phyloP scores from a whole-genome alignment of 2,113 vertebrate species.

The Gnathonemus longibarbis region DNA sequence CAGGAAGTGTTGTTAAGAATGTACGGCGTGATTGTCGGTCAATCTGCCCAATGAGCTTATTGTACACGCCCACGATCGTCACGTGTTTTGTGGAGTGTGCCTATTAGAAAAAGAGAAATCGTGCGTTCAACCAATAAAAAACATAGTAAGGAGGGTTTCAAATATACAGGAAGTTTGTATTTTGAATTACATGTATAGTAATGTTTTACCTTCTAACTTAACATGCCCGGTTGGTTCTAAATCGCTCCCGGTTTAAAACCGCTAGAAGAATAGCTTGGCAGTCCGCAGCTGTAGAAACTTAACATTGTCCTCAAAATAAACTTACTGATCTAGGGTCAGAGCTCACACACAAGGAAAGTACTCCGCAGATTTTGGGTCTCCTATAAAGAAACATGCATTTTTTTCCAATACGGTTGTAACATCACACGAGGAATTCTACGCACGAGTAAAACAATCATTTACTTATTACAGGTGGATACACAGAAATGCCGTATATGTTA shows the following conservation, averaged over 20 bases:
- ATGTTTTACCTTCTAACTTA: not conserved
- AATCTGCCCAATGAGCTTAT: not conserved
- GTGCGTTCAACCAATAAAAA: not conserved
- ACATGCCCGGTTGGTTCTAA: not conserved
- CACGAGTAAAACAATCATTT: not conserved
- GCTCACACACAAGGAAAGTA: not conserved
- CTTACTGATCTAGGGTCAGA: not conserved
- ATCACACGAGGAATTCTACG: not conserved
- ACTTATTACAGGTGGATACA: not conserved
- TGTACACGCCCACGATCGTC: not conserved
- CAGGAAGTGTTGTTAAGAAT: not conserved
- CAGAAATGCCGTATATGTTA: not conserved
- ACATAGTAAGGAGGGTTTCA: not conserved
- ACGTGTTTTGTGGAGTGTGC: not conserved
- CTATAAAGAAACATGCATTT: not conserved
- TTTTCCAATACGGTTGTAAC: not conserved
- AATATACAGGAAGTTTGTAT: constrained; percentile 7
- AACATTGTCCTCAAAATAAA: not conserved
- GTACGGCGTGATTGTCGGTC: constrained; percentile 9
- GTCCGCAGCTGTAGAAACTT: not conserved
- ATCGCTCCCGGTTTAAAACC: not conserved
- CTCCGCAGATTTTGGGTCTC: not conserved
- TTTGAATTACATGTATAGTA: not conserved
- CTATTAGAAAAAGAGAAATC: not conserved
- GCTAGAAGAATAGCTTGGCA: not conserved